phyloP scores from a whole-genome alignment of 2,113 vertebrate species.

The Myiagra hebetior region DNA sequence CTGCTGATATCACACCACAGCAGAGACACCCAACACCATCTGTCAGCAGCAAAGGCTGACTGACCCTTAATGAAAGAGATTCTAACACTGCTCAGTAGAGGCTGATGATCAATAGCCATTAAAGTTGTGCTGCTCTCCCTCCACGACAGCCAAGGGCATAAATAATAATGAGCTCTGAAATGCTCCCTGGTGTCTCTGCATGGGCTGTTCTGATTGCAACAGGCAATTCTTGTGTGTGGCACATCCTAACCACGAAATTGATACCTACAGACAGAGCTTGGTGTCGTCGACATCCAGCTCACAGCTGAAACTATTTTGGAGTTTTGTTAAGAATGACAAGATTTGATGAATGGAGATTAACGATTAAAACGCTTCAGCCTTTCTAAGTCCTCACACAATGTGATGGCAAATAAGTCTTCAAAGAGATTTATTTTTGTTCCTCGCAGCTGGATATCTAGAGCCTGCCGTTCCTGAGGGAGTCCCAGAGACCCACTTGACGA shows the following conservation, averaged over 20 bases:
- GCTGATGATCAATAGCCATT: neutral
- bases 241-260: neutral
- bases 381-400: constrained; percentile 22
- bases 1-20: neutral
- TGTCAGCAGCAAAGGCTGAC: neutral
- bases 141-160: neutral
- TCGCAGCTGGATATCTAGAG: constrained; percentile 47
- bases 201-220: neutral
- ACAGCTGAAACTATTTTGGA: constrained; percentile 51
- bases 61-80: neutral
- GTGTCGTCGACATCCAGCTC: neutral
- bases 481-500: neutral
- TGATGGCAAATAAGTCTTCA: constrained; percentile 46
- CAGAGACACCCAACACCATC: neutral
- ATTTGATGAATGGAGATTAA: constrained; percentile 64
- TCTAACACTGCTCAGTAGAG: neutral
- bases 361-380: constrained; percentile 43
- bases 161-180: neutral
- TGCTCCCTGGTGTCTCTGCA: neutral
- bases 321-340: neutral
- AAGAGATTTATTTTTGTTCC: constrained; percentile 65
- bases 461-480: constrained; percentile 8
- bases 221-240: neutral
- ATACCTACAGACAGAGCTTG: neutral
- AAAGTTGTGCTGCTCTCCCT: neutral